Percentiles rank a stretch among this genome's conserved stretches.
phyloP scores from a whole-genome alignment of 2,888 invertebrate genomes.

The Cephus sareptanus region DNA sequence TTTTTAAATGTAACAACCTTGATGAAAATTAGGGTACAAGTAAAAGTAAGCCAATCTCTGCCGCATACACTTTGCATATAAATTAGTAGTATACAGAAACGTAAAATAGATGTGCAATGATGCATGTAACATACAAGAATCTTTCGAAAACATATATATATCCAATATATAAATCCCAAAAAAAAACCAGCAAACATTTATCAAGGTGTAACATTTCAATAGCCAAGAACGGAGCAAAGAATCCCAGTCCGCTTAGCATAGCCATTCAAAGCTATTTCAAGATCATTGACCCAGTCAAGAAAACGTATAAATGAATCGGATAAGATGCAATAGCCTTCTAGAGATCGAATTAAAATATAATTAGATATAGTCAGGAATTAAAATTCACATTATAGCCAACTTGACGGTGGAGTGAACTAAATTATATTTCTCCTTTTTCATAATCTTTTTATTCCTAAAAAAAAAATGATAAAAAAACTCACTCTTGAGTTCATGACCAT shows the following conservation, averaged over 20 bases:
- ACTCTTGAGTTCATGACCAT: conserved; percentile 79
- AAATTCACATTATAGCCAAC: background rate
- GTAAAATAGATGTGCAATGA: background rate
- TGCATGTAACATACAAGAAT: background rate
- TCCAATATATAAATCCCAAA: background rate
- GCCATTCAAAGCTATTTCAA: background rate
- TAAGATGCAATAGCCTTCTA: background rate
- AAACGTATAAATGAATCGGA: background rate
- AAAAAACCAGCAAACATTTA: too few relatives aligned
- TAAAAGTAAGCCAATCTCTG: background rate
- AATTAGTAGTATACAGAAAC: background rate
- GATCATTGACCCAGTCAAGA: background rate
- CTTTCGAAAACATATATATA: too few relatives aligned
- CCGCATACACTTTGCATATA: background rate
- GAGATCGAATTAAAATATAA: background rate
- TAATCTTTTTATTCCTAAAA: background rate
- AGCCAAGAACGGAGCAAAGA: background rate
- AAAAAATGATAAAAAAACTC: conserved; percentile 64
- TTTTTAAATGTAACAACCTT: background rate
- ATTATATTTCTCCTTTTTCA: background rate
- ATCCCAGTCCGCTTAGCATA: background rate
- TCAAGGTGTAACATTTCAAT: background rate
- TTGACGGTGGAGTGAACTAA: background rate
- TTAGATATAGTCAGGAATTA: background rate
- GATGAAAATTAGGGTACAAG: background rate